A percentile compares a stretch with the other conserved stretches of the same genome.
phyloP scores from a whole-genome alignment of 2,888 invertebrate genomes.

The Nebria salina region DNA sequence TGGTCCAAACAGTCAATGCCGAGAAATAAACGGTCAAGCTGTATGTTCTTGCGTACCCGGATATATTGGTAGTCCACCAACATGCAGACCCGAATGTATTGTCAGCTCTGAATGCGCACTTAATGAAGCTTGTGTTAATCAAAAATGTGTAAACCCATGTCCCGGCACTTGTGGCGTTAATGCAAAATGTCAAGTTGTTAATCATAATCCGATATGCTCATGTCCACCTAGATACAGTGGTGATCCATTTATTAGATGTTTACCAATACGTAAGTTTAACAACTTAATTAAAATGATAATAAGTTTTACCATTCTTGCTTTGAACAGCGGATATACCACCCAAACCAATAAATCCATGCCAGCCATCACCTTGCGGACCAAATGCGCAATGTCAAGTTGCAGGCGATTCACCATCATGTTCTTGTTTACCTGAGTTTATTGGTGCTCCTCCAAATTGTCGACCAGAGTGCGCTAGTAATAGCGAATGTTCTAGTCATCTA shows the following conservation, averaged over 20 bases:
- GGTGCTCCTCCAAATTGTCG: slow-evolving; percentile 75
- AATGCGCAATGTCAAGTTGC: slow-evolving; percentile 72
- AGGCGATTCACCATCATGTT: slow-evolving; percentile 73
- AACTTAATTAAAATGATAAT: neutral
- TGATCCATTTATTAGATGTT: slow-evolving; percentile 79
- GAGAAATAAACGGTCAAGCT: slow-evolving; percentile 76
- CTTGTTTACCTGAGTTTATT: slow-evolving; percentile 70
- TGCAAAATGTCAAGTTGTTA: slow-evolving; percentile 80
- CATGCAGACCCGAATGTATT: slow-evolving; percentile 81
- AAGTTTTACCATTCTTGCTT: slow-evolving; percentile 63
- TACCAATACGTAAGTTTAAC: slow-evolving; percentile 62
- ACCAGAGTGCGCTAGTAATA: slow-evolving; percentile 82
- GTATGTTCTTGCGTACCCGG: slow-evolving; percentile 77
- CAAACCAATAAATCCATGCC: slow-evolving; percentile 69
- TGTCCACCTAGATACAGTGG: slow-evolving; percentile 75
- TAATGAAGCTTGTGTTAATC: slow-evolving; percentile 79
- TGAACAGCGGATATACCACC: slow-evolving; percentile 62
- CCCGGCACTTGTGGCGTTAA: slow-evolving; percentile 81
- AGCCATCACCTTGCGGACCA: slow-evolving; percentile 74
- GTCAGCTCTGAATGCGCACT: slow-evolving; percentile 79
- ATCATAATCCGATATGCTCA: slow-evolving; percentile 83
- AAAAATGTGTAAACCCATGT: slow-evolving; percentile 85
- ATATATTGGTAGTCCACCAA: slow-evolving; percentile 79
- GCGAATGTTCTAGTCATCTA: slow-evolving; percentile 77
- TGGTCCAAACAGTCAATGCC: slow-evolving; percentile 82